Conservation (phyloP, 2,888 invertebrate genomes). For the Thecocarcelia acutangulata region DNA sequence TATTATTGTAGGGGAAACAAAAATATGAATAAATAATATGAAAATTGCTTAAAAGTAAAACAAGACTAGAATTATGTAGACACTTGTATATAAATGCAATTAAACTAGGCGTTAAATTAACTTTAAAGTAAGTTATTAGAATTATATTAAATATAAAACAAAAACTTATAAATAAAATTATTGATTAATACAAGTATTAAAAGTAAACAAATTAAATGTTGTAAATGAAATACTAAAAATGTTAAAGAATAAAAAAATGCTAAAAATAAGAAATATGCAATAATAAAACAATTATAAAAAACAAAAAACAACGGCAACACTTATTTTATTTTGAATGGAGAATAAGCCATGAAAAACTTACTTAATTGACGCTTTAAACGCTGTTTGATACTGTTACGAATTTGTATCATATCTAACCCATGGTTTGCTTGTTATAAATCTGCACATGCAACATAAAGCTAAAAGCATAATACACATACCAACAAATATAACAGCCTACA, state of each 20-base stretch:
- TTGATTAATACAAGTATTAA: constrained; percentile 48
- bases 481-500: too few relatives aligned
- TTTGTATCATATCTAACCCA: too few relatives aligned
- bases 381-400: too few relatives aligned
- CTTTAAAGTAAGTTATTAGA: constrained; percentile 32
- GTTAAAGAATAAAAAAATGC: constrained; percentile 44
- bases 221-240: constrained; percentile 55
- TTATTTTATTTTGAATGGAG: neutral
- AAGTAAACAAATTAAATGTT: constrained; percentile 54
- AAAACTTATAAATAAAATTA: constrained; percentile 21
- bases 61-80: constrained; percentile 42
- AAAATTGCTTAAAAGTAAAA: constrained; percentile 45
- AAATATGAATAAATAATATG: constrained; percentile 47
- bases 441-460: too few relatives aligned
- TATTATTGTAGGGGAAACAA: too few relatives aligned
- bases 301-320: constrained; percentile 25
- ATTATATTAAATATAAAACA: constrained; percentile 11
- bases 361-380: too few relatives aligned
- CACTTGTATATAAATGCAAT: constrained; percentile 65
- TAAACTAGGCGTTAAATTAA: constrained; percentile 48
- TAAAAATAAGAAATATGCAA: constrained; percentile 45
- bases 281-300: constrained; percentile 9
- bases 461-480: too few relatives aligned
- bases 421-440: too few relatives aligned
- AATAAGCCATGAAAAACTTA: too few relatives aligned